Evolutionary conservation across 2,113 vertebrate genomes (phyloP).

Genomic region (Numenius arquata): DNA sequence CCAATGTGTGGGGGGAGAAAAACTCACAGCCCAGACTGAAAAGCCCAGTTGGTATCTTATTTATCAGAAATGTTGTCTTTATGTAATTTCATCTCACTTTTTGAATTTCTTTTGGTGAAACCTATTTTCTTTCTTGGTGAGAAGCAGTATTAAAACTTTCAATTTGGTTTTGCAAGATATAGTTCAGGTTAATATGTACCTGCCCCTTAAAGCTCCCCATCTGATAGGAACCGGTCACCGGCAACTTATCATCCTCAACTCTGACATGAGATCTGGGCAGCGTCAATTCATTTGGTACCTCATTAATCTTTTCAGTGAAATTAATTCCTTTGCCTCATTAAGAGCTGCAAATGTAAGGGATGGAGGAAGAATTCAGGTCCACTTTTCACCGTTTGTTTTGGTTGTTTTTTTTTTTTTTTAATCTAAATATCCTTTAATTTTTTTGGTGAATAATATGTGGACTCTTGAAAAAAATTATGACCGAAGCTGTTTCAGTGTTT

Average conservation of each 20-base stretch:
- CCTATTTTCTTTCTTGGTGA: neutral
- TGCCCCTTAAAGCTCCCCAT: neutral
- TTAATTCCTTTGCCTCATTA: neutral
- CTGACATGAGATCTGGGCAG: neutral
- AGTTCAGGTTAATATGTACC: neutral
- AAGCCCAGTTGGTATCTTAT: neutral
- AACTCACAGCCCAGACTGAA: neutral
- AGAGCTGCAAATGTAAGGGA: neutral
- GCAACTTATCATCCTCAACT: neutral
- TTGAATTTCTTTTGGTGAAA: neutral
- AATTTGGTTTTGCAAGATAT: conserved; percentile 4
- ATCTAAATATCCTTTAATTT: neutral
- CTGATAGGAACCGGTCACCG: neutral
- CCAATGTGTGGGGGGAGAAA: fast-evolving
- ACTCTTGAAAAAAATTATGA: neutral
- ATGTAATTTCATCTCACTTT: neutral
- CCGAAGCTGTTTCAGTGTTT: neutral
- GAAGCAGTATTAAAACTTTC: neutral
- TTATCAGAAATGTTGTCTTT: neutral
- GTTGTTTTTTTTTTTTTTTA: too few relatives aligned
- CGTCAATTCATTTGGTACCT: neutral
- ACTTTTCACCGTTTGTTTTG: neutral
- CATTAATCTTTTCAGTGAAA: neutral
- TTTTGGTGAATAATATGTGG: neutral
- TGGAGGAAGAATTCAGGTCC: neutral